These are phyloP conservation scores for Meloidogyne hapla DNA, from an alignment of 1,140 invertebrate species.

Conservation along the genomic window DNA sequence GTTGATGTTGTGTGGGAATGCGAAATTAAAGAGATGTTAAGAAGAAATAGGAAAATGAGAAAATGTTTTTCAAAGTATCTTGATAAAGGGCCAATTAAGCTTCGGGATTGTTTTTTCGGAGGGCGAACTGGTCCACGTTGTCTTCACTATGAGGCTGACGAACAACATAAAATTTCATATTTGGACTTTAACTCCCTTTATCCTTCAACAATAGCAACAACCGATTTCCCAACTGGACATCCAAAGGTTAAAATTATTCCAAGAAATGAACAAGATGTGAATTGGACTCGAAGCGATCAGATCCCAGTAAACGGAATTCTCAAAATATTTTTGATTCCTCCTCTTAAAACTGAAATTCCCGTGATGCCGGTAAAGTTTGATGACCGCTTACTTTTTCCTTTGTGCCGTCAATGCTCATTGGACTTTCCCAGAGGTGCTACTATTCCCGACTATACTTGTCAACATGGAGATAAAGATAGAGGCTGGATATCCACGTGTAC, in stretches of 20 bases:
- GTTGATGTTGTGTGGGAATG: constrained; percentile 15
- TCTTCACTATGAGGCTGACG: neutral
- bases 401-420: neutral
- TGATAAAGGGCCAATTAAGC: neutral
- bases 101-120: constrained; percentile 9
- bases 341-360: neutral
- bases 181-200: constrained; percentile 6
- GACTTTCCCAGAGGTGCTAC: neutral
- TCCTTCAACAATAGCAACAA: constrained; percentile 1
- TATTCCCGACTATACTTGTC: neutral
- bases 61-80: neutral
- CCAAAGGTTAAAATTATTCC: constrained; percentile 8
- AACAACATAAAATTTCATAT: constrained; percentile 1
- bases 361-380: constrained; percentile 16
- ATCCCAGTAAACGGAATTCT: constrained; percentile 8
- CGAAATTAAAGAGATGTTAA: constrained; percentile 8
- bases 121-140: constrained; percentile 1
- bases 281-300: neutral
- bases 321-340: constrained; percentile 15
- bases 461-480: neutral
- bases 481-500: constrained; percentile 10
- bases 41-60: constrained; percentile 11
- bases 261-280: neutral
- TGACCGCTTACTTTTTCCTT: neutral
- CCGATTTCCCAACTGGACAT: neutral